Percentiles rank a stretch among this genome's conserved stretches.
These are phyloP conservation scores for Blomia tropicalis DNA, from an alignment of 2,888 invertebrate species.

Conservation along the genomic window DNA sequence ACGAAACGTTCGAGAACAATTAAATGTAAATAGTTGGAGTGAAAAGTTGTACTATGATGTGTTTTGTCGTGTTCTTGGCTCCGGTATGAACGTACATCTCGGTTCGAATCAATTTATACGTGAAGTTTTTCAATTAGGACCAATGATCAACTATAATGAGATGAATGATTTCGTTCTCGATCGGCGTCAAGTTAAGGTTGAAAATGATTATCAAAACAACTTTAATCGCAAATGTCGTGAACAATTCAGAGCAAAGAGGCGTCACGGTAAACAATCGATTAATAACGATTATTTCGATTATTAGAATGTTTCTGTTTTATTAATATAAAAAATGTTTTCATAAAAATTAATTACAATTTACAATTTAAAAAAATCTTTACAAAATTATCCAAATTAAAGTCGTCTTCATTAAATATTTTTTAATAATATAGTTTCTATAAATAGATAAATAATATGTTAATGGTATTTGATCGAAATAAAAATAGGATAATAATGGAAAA, in stretches of 20 bases:
- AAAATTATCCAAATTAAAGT: no score
- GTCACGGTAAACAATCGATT: no score
- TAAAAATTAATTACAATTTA: no score
- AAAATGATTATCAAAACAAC: not conserved
- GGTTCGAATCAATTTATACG: constrained; percentile 61
- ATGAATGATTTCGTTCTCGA: constrained; percentile 29
- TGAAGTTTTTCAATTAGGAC: constrained; percentile 63
- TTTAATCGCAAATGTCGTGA: not conserved
- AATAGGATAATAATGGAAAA: no score
- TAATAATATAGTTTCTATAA: no score
- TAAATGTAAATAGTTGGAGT: constrained; percentile 56
- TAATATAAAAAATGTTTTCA: no score
- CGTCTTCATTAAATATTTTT: no score
- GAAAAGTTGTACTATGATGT: constrained; percentile 61
- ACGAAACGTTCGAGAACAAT: constrained; percentile 56
- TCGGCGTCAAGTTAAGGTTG: not conserved
- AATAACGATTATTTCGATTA: no score
- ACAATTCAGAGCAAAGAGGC: not conserved
- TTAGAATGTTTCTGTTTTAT: no score
- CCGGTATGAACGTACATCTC: constrained; percentile 58
- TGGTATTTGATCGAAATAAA: no score
- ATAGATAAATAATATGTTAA: no score
- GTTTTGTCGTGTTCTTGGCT: constrained; percentile 48
- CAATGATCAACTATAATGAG: constrained; percentile 39
- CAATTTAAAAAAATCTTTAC: no score